Evolutionary conservation across 2,888 invertebrate species (phyloP), one percentile per base, ranked within the genome.

Genomic region (Theretra japonica): DNA sequence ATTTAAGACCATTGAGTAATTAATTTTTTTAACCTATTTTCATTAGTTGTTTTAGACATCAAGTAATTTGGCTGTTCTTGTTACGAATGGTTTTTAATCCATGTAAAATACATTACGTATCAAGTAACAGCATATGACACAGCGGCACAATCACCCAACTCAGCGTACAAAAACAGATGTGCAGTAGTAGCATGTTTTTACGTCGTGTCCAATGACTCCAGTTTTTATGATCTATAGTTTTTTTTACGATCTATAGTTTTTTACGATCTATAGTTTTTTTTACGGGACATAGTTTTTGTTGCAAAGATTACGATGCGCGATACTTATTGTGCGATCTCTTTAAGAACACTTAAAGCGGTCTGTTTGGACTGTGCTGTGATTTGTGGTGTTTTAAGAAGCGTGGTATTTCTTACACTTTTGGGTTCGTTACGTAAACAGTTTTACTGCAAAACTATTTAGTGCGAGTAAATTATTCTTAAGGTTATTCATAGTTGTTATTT

Each of bases 361-460:
- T 65, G 65, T 65, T 65, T 62, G 62, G 48, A 23, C 41, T 48
- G 23, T 23, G 48, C 30, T 48, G 62, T 21, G 65, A 65, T 65
- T 65, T 65, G 65, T 65, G 65, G 48, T 6, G 23, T 65, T 65
- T 6, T 17, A 41, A 65, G 15, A 41, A 23, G 41, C 48, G 23
- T 60, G 8, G 48, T 60, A 2, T 23, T 65, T 48, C 11, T 17
- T 48, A 25, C 4, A 21, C 11, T 23, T 48, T 65, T 60, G 3
- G 41, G n/a, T n/a, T 19, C 53, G 19, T 53, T 53, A 53, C n/a
- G n/a, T 53, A 53, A 53, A 53, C 53, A 53, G 53, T 53, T 53
- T 53, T n/a, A n/a, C 53, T 53, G 17, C n/a, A 53, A 41, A 41
- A 41, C 41, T 41, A n/a, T 53, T 53, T 53, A 53, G 53, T 53